Conservation (phyloP, 2,888 invertebrate genomes). For the Ectobius pallidus region DNA sequence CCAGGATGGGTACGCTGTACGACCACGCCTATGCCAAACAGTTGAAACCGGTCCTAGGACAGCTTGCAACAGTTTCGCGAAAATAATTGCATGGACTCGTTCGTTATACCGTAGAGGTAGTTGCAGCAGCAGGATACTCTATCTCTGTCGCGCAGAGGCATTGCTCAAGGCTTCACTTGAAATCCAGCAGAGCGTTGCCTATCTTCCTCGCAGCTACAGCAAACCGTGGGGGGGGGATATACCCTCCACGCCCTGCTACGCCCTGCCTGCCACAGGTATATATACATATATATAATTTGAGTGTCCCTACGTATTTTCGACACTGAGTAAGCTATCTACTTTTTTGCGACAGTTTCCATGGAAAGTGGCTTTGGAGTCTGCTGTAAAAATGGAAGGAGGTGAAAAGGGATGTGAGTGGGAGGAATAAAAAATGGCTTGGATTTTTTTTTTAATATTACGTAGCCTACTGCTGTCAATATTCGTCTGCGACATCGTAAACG, state of each 20-base stretch:
- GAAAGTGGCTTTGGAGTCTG: constrained; percentile 10
- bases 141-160: constrained; percentile 5
- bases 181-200: background rate
- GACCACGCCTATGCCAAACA: constrained; percentile 26
- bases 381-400: constrained; percentile 8
- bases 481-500: constrained; percentile 16
- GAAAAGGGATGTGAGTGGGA: constrained; percentile 1
- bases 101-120: background rate
- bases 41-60: constrained; percentile 26
- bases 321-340: constrained; percentile 15
- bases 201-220: constrained; percentile 7
- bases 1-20: background rate
- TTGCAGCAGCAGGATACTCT: background rate
- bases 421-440: constrained; percentile 12
- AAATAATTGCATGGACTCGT: constrained; percentile 11
- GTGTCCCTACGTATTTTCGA: constrained; percentile 23
- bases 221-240: background rate
- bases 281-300: constrained; percentile 20
- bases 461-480: constrained; percentile 16
- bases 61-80: constrained; percentile 27
- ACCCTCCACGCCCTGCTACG: background rate
- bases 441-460: background rate
- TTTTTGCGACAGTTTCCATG: constrained; percentile 19
- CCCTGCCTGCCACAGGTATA: background rate
- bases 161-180: constrained; percentile 27